These are phyloP conservation scores for Brienomyrus brachyistius DNA, from an alignment of 2,113 vertebrate species.

Conservation along the genomic window DNA sequence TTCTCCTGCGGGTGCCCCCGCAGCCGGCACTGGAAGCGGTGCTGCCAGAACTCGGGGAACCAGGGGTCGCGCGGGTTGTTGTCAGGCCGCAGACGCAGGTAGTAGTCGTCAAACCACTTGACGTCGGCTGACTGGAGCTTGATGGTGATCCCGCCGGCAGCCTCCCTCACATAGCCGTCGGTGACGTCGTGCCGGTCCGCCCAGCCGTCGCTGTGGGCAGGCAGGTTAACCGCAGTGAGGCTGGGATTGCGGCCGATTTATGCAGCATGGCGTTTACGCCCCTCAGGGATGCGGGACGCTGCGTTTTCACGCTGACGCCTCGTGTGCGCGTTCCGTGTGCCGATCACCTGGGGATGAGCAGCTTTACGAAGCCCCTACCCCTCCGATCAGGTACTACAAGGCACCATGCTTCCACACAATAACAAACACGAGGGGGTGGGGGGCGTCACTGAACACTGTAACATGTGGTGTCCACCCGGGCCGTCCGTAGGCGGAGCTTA, in stretches of 20 bases:
- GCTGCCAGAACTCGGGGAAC: constrained; percentile 99
- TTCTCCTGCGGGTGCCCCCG: constrained; percentile 86
- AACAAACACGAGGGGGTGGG: not conserved
- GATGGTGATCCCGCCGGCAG: constrained; percentile 92
- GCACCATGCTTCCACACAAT: not conserved
- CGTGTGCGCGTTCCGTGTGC: no score
- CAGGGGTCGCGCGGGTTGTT: constrained; percentile 90
- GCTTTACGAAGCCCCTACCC: not conserved
- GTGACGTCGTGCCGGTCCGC: constrained; percentile 95
- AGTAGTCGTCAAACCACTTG: constrained; percentile 98
- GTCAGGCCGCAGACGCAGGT: constrained; percentile 87
- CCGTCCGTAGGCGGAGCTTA: not conserved
- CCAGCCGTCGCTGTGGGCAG: constrained; percentile 83
- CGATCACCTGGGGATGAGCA: not conserved
- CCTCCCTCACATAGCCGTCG: constrained; percentile 85
- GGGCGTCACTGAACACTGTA: not conserved
- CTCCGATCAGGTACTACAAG: not conserved
- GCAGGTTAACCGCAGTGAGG: not conserved
- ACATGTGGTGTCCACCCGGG: not conserved
- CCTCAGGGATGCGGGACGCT: not conserved
- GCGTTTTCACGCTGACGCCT: not conserved
- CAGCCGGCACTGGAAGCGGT: constrained; percentile 83
- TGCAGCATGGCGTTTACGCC: no score
- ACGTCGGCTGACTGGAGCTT: constrained; percentile 97
- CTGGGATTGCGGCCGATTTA: not conserved